Evolutionary conservation across 2,797 vertebrate genomes (phyloP), one percentile per base, ranked within the genome.

Genomic region (Loris lydekkerianus): DNA sequence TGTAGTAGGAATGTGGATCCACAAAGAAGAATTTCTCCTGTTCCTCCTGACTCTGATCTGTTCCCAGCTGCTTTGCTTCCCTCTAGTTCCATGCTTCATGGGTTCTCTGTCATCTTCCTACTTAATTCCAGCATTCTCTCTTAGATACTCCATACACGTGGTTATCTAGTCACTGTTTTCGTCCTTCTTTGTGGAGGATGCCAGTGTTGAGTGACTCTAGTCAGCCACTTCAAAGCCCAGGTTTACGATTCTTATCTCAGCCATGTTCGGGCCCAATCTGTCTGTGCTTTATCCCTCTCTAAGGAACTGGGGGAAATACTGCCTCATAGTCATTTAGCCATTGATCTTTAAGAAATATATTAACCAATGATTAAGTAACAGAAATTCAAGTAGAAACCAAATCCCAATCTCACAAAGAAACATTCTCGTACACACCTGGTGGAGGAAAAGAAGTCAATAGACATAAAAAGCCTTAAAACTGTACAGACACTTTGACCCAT

Each of bases 281-380:
- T 46, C 56, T 95, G 37, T 29, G 34, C 82, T 96, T 78, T 49
- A 85, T 23, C 27, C n/a, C 9, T 72, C 34, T 83, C 67, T 88
- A 78, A 90, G 49, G 37, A 77, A 93, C 61, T 17, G 80, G 34
- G 40, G 5, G 75, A 85, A 85, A 92, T 69, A 58, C 40, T 87
- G n/a, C 40, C 25, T 21, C 75, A 78, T 8, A 92, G 49, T 88
- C 77, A 84, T 53, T 95, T 84, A 78, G 58, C 77, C 40, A 86
- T 78, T 58, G 58, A 95, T 86, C 43, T 83, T 93, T 92, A 90
- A 93, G 77, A 63, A 7, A 86, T 76, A 97, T 56, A 84, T 92
- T 89, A 95, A 94, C 67, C 46, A 86, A 70, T 67, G 29, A 88
- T 60, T 49, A 93, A 76, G 83, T 58, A 80, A 83, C 65, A 83